Percentiles rank a stretch among this genome's conserved stretches.
These are phyloP conservation scores for Hyphantria cunea DNA, from an alignment of 1,140 invertebrate genomes.

Conservation along the genomic window DNA sequence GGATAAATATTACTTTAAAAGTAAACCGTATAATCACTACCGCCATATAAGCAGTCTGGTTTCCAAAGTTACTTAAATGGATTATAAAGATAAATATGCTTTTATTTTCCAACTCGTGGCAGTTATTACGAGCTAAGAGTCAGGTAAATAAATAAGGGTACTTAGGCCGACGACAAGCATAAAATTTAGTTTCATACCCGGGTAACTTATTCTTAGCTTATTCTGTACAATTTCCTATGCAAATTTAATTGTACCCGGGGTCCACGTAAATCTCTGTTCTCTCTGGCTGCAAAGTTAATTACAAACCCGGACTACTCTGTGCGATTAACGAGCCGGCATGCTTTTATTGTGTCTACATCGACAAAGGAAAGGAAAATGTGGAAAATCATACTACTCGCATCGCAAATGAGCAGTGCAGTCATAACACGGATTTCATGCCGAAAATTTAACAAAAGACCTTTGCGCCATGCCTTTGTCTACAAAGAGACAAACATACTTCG, in stretches of 20 bases:
- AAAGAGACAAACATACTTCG: no score
- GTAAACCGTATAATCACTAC: no score
- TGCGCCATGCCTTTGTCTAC: neutral
- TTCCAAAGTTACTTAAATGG: neutral
- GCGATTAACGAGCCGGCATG: constrained; percentile 71
- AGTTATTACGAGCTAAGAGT: constrained; percentile 6
- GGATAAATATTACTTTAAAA: no score
- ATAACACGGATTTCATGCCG: constrained; percentile 22
- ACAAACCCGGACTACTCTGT: constrained; percentile 59
- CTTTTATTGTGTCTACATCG: constrained; percentile 75
- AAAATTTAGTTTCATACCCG: constrained; percentile 68
- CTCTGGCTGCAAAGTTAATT: constrained; percentile 77
- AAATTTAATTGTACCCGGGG: constrained; percentile 79
- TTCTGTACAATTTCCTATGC: constrained; percentile 79
- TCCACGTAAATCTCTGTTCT: constrained; percentile 76
- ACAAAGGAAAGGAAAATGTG: constrained; percentile 65
- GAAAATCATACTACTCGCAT: constrained; percentile 54
- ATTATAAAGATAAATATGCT: neutral
- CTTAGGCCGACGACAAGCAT: constrained; percentile 40
- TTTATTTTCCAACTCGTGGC: neutral
- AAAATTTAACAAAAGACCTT: constrained; percentile 17
- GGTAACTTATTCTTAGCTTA: constrained; percentile 74
- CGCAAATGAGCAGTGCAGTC: constrained; percentile 42
- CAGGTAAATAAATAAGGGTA: constrained; percentile 22
- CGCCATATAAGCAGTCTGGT: no score